Base-by-base conservation (phyloP, 2,797 vertebrate species). In the Aplochiton taeniatus region DNA sequence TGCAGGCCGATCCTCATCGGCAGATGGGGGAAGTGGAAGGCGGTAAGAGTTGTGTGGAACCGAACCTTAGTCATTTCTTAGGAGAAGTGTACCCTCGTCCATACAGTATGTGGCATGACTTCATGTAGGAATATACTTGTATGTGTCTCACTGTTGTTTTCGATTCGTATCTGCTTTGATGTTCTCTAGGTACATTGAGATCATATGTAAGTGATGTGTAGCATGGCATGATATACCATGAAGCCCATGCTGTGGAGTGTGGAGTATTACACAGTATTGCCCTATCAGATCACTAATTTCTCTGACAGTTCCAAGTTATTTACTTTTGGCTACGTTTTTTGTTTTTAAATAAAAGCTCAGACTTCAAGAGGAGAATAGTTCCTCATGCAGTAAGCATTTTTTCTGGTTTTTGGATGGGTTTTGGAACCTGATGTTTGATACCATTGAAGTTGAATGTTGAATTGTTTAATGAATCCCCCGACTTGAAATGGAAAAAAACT, bases 81-180 rank as follows among this genome's bases (percentile, higher is more conserved):
- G 52, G 52, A 0, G 45, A 73, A 63, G 31, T 62, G 17, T 48
- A 61, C 9, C 52, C 70, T 75, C 75, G 68, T 60, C 46, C 66
- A 50, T 58, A 31, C 31, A 31, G 31, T 76, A 62, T 76, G 70
- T 82, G 81, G 81, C 82, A 78, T 85, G 83, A 82, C 62, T 79
- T 81, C 66, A 69, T 76, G 76, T 82, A 77, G 72, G 77, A 73
- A 81, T 76, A 59, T 82, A 78, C 66, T 72, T 51, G 68, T 83
- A 41, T 56, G 61, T 73, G 75, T 84, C 58, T 61, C 72, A 73
- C 62, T 52, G 41, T 77, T 67, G 65, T 67, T 72, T 74, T 83
- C 55, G 68, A 17, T 64, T 74, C 70, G 75, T 65, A 55, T 66
- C 69, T 56, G 69, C 80, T 66, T 68, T 7, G 31, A 59, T 77